Evolutionary conservation across 2,888 invertebrate species (phyloP).

Genomic region (Oscheius sp.): DNA sequence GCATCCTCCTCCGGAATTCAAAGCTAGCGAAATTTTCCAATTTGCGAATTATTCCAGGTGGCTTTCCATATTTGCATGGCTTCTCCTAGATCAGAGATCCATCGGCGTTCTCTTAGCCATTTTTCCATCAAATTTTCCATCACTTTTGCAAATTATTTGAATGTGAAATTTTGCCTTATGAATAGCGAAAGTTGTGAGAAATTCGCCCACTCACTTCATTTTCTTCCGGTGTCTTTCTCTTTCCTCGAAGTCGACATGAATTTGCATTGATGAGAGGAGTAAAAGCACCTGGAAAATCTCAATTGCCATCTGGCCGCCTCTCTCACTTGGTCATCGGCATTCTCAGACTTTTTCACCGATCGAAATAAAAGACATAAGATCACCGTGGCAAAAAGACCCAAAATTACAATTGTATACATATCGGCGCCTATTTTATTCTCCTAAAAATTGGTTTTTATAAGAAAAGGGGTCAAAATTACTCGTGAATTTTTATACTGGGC

Average conservation of each 20-base stretch:
- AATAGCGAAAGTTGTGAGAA: no score
- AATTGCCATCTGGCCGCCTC: neutral
- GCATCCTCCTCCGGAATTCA: no score
- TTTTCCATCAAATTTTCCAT: no score
- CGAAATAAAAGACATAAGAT: constrained; percentile 32
- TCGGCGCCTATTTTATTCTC: constrained; percentile 37
- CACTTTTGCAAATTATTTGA: no score
- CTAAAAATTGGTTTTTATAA: constrained; percentile 13
- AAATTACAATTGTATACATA: constrained; percentile 31
- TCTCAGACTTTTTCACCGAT: constrained; percentile 27
- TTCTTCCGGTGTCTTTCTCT: constrained; percentile 28
- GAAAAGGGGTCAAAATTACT: neutral
- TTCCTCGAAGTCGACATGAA: constrained; percentile 36
- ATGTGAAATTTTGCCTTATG: no score
- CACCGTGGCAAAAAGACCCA: constrained; percentile 33
- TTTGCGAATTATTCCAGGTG: no score
- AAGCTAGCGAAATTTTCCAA: no score
- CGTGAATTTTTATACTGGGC: constrained; percentile 30
- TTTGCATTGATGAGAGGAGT: constrained; percentile 35
- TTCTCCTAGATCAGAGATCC: no score
- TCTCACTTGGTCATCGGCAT: constrained; percentile 32
- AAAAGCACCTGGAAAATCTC: constrained; percentile 16
- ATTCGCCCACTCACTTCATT: constrained; percentile 32
- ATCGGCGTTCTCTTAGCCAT: no score
- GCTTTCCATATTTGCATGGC: no score